Percentiles rank a stretch among this genome's conserved stretches.
Conservation (phyloP, 2,113 vertebrate genomes). For the Bos indicus region DNA sequence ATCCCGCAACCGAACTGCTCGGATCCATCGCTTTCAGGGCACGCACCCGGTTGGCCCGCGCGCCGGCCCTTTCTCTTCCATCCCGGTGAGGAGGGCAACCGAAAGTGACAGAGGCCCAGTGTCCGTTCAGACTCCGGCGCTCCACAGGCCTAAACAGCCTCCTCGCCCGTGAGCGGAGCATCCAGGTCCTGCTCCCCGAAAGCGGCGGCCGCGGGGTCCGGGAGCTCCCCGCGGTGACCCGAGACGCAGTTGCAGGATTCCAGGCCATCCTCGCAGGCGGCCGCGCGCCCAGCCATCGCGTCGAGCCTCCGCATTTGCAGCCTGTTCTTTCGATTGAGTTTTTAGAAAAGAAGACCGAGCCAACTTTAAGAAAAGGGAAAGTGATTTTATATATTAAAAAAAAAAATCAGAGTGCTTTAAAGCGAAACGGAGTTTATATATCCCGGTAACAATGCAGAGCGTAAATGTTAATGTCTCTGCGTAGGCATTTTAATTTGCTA, state of each 20-base stretch:
- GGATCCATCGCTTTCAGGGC: neutral
- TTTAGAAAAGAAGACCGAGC: neutral
- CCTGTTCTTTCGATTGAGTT: neutral
- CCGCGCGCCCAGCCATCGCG: neutral
- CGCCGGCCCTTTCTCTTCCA: too few species aligned
- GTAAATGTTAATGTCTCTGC: constrained; percentile 54
- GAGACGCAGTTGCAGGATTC: fast-evolving
- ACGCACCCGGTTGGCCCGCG: fast-evolving
- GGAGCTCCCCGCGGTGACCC: neutral
- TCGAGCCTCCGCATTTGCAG: neutral
- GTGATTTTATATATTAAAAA: neutral
- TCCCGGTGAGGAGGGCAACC: neutral
- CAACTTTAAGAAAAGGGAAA: constrained; percentile 39
- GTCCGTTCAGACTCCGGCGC: fast-evolving
- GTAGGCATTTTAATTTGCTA: constrained; percentile 76
- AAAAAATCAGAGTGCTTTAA: constrained; percentile 35
- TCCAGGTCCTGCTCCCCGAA: fast-evolving
- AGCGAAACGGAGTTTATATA: constrained; percentile 53
- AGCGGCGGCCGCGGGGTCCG: neutral
- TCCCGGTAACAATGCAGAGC: constrained; percentile 49
- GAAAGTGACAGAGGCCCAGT: neutral
- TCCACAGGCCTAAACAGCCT: fast-evolving
- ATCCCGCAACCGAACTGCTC: neutral
- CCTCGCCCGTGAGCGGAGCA: fast-evolving
- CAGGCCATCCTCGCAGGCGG: neutral